phyloP scores from a whole-genome alignment of 2,113 vertebrate genomes.

The Stigmatopora argus region DNA sequence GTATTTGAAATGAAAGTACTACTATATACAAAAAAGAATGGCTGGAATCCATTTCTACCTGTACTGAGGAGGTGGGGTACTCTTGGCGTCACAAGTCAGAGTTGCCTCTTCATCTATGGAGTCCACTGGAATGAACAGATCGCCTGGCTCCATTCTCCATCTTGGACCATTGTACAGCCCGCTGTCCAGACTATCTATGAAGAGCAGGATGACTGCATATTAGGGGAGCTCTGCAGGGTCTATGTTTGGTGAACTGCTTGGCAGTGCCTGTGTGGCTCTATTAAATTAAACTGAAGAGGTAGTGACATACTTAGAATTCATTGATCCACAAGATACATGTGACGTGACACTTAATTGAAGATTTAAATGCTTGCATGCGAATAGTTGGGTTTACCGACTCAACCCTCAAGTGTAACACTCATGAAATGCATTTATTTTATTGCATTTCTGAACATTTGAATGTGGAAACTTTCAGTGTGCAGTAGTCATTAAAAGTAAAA shows the following conservation, averaged over 20 bases:
- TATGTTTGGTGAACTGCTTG: background rate
- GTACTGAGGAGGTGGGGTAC: conserved; percentile 66
- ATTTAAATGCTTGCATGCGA: too few relatives aligned
- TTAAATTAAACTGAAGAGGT: background rate
- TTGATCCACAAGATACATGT: background rate
- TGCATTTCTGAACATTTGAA: background rate
- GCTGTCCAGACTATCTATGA: conserved; percentile 67
- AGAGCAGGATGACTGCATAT: conserved; percentile 19
- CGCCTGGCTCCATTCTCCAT: conserved; percentile 74
- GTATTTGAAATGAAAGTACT: background rate
- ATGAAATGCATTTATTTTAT: too few relatives aligned
- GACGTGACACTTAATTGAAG: background rate
- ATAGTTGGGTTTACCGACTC: too few relatives aligned
- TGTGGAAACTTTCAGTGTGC: background rate
- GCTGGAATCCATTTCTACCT: conserved; percentile 43
- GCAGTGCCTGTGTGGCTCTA: background rate
- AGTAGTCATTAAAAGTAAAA: background rate
- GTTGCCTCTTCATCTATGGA: conserved; percentile 71
- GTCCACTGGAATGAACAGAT: conserved; percentile 69
- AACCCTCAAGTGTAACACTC: too few relatives aligned
- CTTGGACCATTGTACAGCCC: conserved; percentile 68
- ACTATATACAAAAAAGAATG: background rate
- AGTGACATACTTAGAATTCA: background rate
- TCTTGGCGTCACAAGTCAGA: conserved; percentile 70
- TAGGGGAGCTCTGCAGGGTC: background rate